These are phyloP conservation scores for Drosophila multiciliata DNA, from an alignment of 2,888 invertebrate species.

Conservation along the genomic window DNA sequence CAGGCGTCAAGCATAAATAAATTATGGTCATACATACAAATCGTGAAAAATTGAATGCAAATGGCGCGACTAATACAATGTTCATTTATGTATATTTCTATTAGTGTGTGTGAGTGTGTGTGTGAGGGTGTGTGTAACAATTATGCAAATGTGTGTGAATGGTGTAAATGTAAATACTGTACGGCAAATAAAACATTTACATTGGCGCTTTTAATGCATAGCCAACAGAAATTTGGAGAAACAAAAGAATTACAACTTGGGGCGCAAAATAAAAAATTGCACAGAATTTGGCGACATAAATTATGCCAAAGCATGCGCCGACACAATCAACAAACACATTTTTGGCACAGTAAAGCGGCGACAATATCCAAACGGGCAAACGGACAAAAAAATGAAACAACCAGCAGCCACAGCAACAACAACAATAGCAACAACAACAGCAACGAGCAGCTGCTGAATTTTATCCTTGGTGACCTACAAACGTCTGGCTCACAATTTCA, in stretches of 20 bases:
- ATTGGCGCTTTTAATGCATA: conserved; percentile 44
- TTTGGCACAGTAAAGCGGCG: conserved; percentile 11
- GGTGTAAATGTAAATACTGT: conserved; percentile 61
- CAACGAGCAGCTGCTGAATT: conserved; percentile 7
- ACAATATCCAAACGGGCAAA: conserved; percentile 22
- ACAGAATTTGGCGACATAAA: conserved; percentile 64
- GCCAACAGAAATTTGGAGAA: conserved; percentile 40
- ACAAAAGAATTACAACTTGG: conserved; percentile 51
- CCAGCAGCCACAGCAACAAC: conserved; percentile 2
- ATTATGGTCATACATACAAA: conserved; percentile 33
- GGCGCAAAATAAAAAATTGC: conserved; percentile 29
- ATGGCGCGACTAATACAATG: conserved; percentile 30
- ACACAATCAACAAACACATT: conserved; percentile 48
- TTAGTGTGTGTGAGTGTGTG: conserved; percentile 11
- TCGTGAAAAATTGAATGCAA: conserved; percentile 42
- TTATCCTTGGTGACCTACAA: conserved; percentile 62
- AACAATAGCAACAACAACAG: conserved; percentile 3
- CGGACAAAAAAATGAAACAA: conserved; percentile 1
- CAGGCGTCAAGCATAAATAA: conserved; percentile 43
- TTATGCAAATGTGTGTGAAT: conserved; percentile 62
- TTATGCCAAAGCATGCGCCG: conserved; percentile 71
- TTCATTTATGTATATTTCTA: not conserved
- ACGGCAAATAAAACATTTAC: conserved; percentile 61
- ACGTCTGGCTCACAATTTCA: conserved; percentile 38
- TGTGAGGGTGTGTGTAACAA: conserved; percentile 33